phyloP scores from a whole-genome alignment of 64 coral and sea anemone species.

The Stichodactyla helianthus region DNA sequence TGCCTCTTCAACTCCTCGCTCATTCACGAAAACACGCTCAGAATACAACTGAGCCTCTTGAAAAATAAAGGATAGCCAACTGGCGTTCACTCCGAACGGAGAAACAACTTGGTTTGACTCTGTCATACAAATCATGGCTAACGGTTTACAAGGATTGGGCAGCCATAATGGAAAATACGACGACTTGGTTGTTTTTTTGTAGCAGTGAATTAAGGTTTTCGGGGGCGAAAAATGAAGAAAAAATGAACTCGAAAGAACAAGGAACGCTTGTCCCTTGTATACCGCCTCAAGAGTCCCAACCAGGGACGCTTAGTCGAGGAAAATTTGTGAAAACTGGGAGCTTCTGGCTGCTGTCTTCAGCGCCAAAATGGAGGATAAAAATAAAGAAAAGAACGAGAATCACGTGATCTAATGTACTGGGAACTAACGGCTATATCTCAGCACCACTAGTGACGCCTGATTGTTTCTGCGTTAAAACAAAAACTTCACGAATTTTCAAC shows the following conservation, averaged over 20 bases:
- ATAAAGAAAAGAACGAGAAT: neutral
- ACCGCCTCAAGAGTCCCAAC: slow-evolving; percentile 36
- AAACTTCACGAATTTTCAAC: neutral
- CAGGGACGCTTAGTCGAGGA: slow-evolving; percentile 13
- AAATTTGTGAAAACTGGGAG: slow-evolving; percentile 8
- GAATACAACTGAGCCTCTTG: slow-evolving; percentile 39
- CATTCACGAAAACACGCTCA: slow-evolving; percentile 58
- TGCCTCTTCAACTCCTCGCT: slow-evolving; percentile 41
- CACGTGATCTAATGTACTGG: slow-evolving; percentile 25
- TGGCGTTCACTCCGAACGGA: slow-evolving; percentile 81
- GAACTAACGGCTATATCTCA: neutral
- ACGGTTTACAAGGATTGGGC: slow-evolving; percentile 43
- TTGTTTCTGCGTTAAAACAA: neutral
- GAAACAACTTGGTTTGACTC: slow-evolving; percentile 75
- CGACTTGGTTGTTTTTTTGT: slow-evolving; percentile 40
- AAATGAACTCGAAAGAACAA: slow-evolving; percentile 60
- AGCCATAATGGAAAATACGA: slow-evolving; percentile 74
- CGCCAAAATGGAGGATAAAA: slow-evolving; percentile 75
- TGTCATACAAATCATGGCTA: slow-evolving; percentile 85
- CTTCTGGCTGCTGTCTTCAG: slow-evolving; percentile 66
- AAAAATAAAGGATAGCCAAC: slow-evolving; percentile 39
- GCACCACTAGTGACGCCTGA: neutral
- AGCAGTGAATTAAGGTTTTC: slow-evolving; percentile 31
- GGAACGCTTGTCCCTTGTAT: slow-evolving; percentile 77
- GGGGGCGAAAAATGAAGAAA: slow-evolving; percentile 24